Base-by-base conservation (phyloP, 1,140 invertebrate species). In the Anthonomus grandis region DNA sequence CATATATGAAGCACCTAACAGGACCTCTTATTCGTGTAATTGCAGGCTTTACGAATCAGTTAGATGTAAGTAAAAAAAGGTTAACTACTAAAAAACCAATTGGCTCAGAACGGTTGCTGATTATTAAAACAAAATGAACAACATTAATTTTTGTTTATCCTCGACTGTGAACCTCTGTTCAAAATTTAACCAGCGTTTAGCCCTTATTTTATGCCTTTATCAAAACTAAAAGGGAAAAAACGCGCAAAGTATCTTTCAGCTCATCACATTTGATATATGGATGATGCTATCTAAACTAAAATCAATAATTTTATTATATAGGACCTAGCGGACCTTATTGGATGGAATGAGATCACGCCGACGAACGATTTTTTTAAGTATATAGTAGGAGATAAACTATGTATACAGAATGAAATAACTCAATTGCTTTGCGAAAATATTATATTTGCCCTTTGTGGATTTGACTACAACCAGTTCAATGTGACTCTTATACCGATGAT, bases 401-500 rank as follows among this genome's bases (percentile, higher is more conserved):
- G 79, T 57, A 67, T 73, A 41, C 73, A 76, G 55, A 67, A 71
- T 2, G 70, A 73, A 12, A 58, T 75, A 0, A 73, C 76, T 4
- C 69, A 77, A 59, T 59, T 70, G 17, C 59, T 84, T n/a, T 85
- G 83, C 62, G 70, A 71, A 4, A 81, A 83, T 60, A 59, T 79
- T 1, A 57, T 85, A 2, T 86, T 86, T 60, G 62, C 81, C 2
- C 54, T 83, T 0, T 70, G 69, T 62, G 84, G 80, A 46, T 84
- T 78, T 37, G 77, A 78, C 59, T 73, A 65, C 48, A 70, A 67
- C 13, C 78, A 82, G 73, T 69, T 80, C 34, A 83, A 79, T 59
- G 74, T 47, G 10, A 84, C 83, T 0, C 80, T 86, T 67, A 56
- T 92, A 0, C 86, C 89, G 0, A 80, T 88, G 0, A 87, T 92